Conservation (phyloP, 2,888 invertebrate species). For the Bombyx huttoni region DNA sequence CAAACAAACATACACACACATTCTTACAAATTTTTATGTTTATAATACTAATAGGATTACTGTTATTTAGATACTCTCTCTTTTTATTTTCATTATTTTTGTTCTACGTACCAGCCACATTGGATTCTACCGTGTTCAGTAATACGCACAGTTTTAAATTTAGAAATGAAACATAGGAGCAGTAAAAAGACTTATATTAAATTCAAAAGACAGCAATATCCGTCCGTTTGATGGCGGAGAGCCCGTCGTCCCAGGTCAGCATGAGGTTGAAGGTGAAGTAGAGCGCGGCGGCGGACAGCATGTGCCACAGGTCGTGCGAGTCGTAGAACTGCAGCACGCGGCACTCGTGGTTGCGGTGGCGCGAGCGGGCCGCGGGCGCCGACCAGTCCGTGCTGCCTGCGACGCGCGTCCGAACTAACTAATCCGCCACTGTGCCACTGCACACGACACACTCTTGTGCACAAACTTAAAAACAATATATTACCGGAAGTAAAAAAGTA, state of each 20-base stretch:
- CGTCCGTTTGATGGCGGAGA: conserved; percentile 78
- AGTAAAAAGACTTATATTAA: conserved; percentile 1
- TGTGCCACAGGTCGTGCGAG: conserved; percentile 91
- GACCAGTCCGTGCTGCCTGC: conserved; percentile 39
- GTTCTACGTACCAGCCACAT: no score
- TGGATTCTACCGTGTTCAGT: no score
- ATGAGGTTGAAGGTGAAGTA: conserved; percentile 88
- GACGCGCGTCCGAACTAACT: no score
- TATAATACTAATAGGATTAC: no score
- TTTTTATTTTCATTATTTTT: no score
- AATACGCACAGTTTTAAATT: not conserved
- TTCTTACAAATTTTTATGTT: no score
- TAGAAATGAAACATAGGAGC: not conserved
- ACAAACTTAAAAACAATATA: no score
- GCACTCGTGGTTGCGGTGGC: conserved; percentile 64
- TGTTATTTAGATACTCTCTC: no score
- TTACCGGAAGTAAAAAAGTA: conserved; percentile 52
- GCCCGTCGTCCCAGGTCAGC: conserved; percentile 87
- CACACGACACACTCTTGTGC: no score
- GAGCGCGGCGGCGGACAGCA: conserved; percentile 85
- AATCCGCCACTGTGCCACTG: no score
- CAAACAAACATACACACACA: no score
- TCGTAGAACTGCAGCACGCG: conserved; percentile 79
- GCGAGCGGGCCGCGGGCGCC: conserved; percentile 79
- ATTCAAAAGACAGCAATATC: conserved; percentile 84